Percentiles rank a stretch among this genome's conserved stretches.
Evolutionary conservation across 2,888 invertebrate species (phyloP).

Genomic region (Hyalella azteca): DNA sequence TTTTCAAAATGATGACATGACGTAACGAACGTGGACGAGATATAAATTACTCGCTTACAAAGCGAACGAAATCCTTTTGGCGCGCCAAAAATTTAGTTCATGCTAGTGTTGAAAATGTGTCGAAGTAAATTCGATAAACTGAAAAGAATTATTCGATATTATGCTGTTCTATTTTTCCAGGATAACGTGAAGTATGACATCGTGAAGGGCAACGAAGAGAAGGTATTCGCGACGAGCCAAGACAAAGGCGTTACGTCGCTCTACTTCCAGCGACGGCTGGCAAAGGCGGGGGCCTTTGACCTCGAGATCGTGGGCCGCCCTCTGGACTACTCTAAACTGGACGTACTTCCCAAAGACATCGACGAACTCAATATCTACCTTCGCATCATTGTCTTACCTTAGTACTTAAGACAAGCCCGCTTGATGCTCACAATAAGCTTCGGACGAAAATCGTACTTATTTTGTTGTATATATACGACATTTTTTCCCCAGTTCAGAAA

Average conservation of each 20-base stretch:
- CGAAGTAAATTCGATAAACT: too few species aligned
- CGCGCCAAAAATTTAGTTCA: too few species aligned
- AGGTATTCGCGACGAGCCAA: slow-evolving; percentile 68
- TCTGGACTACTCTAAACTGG: slow-evolving; percentile 50
- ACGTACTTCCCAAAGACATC: slow-evolving; percentile 38
- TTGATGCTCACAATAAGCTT: background rate
- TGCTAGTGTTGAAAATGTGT: too few species aligned
- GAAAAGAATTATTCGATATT: too few species aligned
- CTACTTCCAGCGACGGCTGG: slow-evolving; percentile 69
- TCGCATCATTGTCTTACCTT: slow-evolving; percentile 51
- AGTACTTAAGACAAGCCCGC: background rate
- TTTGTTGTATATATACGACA: slow-evolving; percentile 11
- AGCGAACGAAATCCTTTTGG: too few species aligned
- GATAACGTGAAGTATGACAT: slow-evolving; percentile 69
- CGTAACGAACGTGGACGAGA: too few species aligned
- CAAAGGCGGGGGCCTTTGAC: slow-evolving; percentile 66
- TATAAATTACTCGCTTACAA: too few species aligned
- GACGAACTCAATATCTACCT: slow-evolving; percentile 54
- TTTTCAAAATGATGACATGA: too few species aligned
- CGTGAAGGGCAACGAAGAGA: slow-evolving; percentile 68
- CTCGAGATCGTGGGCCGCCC: slow-evolving; percentile 67
- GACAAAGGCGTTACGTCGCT: slow-evolving; percentile 70
- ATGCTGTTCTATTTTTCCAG: too few species aligned
- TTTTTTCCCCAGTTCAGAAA: background rate
- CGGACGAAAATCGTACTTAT: slow-evolving; percentile 30